Conservation (phyloP, 2,888 invertebrate species). For the Hipparchia semele region DNA sequence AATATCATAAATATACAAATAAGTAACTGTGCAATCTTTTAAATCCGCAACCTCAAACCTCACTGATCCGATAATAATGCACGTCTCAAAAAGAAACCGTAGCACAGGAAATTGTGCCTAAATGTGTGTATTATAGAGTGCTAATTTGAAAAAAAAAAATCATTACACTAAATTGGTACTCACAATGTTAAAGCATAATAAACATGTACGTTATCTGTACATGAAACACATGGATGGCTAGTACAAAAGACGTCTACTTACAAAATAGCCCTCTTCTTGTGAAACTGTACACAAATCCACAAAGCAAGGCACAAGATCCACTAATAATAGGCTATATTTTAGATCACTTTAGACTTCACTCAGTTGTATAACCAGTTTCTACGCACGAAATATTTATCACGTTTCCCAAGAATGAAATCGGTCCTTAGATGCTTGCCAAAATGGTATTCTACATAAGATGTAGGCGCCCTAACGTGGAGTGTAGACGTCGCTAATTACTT, state of each 20-base stretch:
- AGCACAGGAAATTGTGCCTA: constrained; percentile 9
- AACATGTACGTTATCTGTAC: constrained; percentile 19
- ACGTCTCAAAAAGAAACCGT: not conserved
- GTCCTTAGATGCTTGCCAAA: constrained; percentile 22
- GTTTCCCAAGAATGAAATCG: constrained; percentile 14
- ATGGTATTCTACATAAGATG: constrained; percentile 37
- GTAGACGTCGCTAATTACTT: constrained; percentile 64
- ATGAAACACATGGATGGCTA: constrained; percentile 31
- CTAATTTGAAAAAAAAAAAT: not conserved
- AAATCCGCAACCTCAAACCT: constrained; percentile 1
- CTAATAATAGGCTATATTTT: not conserved
- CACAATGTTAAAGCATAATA: constrained; percentile 7
- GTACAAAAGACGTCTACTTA: constrained; percentile 18
- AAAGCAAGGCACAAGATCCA: not conserved
- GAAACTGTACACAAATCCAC: constrained; percentile 14
- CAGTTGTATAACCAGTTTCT: constrained; percentile 22
- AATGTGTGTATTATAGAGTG: not conserved
- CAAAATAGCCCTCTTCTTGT: constrained; percentile 22
- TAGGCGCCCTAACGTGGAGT: constrained; percentile 49
- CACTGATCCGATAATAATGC: constrained; percentile 7
- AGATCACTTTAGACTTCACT: constrained; percentile 13
- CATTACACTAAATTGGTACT: not conserved
- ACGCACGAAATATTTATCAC: constrained; percentile 13
- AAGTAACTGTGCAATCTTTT: not conserved
- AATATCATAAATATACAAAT: not conserved